A percentile compares a stretch with the other conserved stretches of the same genome.
Evolutionary conservation across 2,888 invertebrate genomes (phyloP).

Genomic region (Hydroisotoma schaefferi): DNA sequence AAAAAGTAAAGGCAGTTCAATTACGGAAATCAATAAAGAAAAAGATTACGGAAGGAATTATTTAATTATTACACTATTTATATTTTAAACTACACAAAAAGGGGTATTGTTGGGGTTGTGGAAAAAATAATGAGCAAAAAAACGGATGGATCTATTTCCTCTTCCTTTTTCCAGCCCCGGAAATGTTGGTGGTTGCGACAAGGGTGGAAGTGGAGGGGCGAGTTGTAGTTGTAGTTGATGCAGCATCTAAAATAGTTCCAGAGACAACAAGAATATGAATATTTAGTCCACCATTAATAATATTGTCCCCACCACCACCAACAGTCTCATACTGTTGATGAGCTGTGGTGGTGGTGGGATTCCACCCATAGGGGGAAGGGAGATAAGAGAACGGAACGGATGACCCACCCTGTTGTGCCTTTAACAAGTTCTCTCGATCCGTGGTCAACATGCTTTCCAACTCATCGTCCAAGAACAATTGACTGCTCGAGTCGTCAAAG

Average conservation of each 20-base stretch:
- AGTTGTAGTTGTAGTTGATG: not conserved
- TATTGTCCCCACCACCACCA: slow-evolving; percentile 9
- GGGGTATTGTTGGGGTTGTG: no score
- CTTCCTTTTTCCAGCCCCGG: slow-evolving; percentile 22
- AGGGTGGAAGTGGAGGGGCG: not conserved
- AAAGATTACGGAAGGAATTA: no score
- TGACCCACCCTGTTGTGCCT: not conserved
- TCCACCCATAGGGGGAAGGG: not conserved
- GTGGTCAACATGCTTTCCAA: slow-evolving; percentile 47
- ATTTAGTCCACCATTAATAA: slow-evolving; percentile 20
- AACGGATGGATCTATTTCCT: slow-evolving; percentile 16
- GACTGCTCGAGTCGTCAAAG: slow-evolving; percentile 45
- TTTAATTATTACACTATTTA: no score
- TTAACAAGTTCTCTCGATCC: slow-evolving; percentile 36
- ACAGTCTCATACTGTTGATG: not conserved
- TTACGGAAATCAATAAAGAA: no score
- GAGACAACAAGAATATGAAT: slow-evolving; percentile 17
- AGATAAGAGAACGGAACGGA: not conserved
- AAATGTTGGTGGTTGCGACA: not conserved
- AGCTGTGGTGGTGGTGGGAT: not conserved
- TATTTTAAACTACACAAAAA: no score
- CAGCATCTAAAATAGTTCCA: not conserved
- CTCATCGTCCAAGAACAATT: slow-evolving; percentile 45
- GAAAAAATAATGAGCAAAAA: not conserved
- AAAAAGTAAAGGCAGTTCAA: no score